phyloP scores from a whole-genome alignment of 2,888 invertebrate genomes.

The Tridacna gigas region DNA sequence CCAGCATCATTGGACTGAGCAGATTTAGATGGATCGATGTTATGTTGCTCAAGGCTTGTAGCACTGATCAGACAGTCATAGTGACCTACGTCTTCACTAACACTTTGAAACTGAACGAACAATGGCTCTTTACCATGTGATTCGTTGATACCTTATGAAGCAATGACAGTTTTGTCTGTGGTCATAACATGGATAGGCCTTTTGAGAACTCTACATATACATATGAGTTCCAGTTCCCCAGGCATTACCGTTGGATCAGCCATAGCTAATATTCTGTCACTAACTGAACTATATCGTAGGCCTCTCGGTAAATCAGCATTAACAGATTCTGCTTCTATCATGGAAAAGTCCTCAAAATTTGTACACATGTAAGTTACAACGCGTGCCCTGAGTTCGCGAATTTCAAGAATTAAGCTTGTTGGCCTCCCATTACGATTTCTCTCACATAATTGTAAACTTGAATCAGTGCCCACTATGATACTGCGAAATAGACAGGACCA shows the following conservation, averaged over 20 bases:
- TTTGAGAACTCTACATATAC: not conserved
- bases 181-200: not conserved
- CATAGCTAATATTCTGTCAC: conserved; percentile 25
- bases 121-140: not conserved
- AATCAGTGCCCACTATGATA: too few relatives aligned
- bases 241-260: conserved; percentile 7
- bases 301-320: conserved; percentile 21
- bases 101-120: too few relatives aligned
- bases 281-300: conserved; percentile 10
- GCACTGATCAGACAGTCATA: conserved; percentile 21
- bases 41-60: too few relatives aligned
- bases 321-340: conserved; percentile 16
- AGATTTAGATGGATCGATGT: too few relatives aligned
- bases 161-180: not conserved
- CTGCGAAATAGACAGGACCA: too few relatives aligned
- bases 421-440: conserved; percentile 5
- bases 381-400: conserved; percentile 5
- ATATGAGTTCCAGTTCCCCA: conserved; percentile 9
- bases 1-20: too few relatives aligned
- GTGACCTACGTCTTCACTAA: conserved; percentile 15
- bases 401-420: conserved; percentile 5
- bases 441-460: conserved; percentile 11
- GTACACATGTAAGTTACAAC: conserved; percentile 24
- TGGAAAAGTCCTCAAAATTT: not conserved
- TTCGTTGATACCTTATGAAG: not conserved